These are phyloP conservation scores for Colletes gigas DNA, from an alignment of 1,140 invertebrate genomes.

Conservation along the genomic window DNA sequence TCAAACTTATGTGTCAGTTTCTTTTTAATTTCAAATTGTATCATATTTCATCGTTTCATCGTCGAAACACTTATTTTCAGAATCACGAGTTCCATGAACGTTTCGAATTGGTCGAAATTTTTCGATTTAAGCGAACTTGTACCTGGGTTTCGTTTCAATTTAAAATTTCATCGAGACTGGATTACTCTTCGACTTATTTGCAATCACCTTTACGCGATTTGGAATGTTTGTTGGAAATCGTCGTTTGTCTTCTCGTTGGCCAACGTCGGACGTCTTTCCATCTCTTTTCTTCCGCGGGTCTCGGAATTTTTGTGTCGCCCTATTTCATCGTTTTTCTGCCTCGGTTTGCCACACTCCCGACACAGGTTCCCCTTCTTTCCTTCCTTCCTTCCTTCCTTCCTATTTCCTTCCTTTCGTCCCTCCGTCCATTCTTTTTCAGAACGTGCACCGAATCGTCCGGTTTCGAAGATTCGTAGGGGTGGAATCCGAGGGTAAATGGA, in stretches of 20 bases:
- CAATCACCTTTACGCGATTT: background rate
- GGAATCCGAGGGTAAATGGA: background rate
- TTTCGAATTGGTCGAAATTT: too few species aligned
- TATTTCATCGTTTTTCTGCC: constrained; percentile 2
- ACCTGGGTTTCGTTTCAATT: too few species aligned
- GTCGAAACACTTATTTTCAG: too few species aligned
- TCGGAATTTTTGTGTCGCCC: background rate
- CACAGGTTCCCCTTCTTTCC: constrained; percentile 47
- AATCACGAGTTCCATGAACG: too few species aligned
- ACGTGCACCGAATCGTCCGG: constrained; percentile 45
- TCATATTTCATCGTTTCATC: too few species aligned
- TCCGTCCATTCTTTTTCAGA: background rate
- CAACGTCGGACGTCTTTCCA: background rate
- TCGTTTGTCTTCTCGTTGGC: constrained; percentile 50
- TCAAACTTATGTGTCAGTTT: too few species aligned
- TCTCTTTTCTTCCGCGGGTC: background rate
- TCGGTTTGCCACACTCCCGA: constrained; percentile 65
- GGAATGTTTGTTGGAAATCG: constrained; percentile 57
- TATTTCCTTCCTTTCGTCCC: too few species aligned
- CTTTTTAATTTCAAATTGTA: too few species aligned
- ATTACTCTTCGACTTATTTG: too few species aligned
- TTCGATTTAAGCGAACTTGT: too few species aligned
- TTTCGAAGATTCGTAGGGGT: background rate
- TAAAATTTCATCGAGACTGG: too few species aligned
- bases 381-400: constrained; percentile 4